Evolutionary conservation across 1,140 invertebrate genomes (phyloP), one percentile per base, ranked within the genome.

Genomic region (Tribolium madens): DNA sequence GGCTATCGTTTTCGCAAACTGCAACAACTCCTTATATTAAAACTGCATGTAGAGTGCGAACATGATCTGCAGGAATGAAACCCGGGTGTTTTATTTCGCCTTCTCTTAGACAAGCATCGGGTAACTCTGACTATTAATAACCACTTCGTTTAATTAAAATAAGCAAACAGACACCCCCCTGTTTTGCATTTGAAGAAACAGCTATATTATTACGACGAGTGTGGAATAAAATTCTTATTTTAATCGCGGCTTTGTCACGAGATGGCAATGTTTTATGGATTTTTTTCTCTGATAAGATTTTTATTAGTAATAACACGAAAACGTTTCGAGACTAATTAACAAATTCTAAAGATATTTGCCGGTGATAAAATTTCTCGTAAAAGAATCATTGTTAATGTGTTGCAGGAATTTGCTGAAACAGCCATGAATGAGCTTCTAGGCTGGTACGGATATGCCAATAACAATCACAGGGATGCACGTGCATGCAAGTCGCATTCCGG

Each of bases 351-450:
- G 17, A 57, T 57, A 18, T 57, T 26, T 18, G 15, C 17, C 14
- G 17, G 14, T 57, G 52, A 3, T 9, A 26, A 26, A 64, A 36
- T 33, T 60, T 64, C 31, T 64, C 31, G 6, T 64, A 12, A 64
- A n/a, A 12, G 21, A 36, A 36, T 33, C 57, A 36, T 36, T 64
- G 57, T 17, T 52, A 4, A 21, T 57, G 26, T 72, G 17, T 89
- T 89, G 1, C 88, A 96, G 95, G 93, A 96, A 85, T 96, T 94
- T 84, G 95, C 94, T 0, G 93, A 96, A 82, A 94, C 93, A 33
- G 94, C 95, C 4, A 96, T 97, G 94, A 96, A 96, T 81, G 95
- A 97, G 84, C 87, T 96, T 69, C 87, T 96, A 6, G 94, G 95
- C 42, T 95, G 94, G 92, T 97, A 96, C 85, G 95, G 95, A 0